Evolutionary conservation across 2,113 vertebrate genomes (phyloP).

Genomic region (Hirundichthys speculiger): DNA sequence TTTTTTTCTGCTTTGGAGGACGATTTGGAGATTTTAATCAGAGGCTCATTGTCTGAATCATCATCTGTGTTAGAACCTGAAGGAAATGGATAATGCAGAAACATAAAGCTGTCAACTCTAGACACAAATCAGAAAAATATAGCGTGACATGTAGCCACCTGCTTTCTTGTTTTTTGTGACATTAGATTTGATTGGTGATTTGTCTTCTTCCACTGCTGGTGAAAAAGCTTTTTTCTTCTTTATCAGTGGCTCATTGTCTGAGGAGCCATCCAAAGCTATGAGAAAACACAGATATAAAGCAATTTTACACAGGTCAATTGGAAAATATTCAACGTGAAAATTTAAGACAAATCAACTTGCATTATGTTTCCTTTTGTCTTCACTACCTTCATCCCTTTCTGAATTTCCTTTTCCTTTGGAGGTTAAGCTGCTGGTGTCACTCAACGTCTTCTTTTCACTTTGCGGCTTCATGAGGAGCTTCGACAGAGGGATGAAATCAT

Average conservation of each 20-base stretch:
- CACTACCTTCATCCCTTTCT: constrained; percentile 33
- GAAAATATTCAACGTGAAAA: background rate
- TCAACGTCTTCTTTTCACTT: constrained; percentile 13
- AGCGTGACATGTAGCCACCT: constrained; percentile 4
- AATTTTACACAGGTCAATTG: background rate
- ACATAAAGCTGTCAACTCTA: background rate
- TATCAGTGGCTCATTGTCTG: constrained; percentile 61
- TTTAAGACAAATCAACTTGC: background rate
- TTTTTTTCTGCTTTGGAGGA: constrained; percentile 43
- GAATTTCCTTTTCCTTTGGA: constrained; percentile 15
- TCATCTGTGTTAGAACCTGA: constrained; percentile 21
- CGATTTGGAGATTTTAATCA: constrained; percentile 33
- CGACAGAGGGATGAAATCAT: constrained; percentile 48
- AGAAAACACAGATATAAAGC: background rate
- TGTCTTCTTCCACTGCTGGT: constrained; percentile 17
- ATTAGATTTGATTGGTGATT: constrained; percentile 19
- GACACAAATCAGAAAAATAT: background rate
- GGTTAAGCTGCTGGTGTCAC: constrained; percentile 2
- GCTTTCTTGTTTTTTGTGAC: constrained; percentile 36
- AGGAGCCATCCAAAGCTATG: constrained; percentile 37
- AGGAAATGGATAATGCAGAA: background rate
- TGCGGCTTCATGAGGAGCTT: constrained; percentile 21
- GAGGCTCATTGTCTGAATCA: constrained; percentile 53
- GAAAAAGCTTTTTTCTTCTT: constrained; percentile 15
- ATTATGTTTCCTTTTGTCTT: background rate